Evolutionary conservation across 2,888 invertebrate species (phyloP), one percentile per base, ranked within the genome.

Genomic region (Drosophila prolongata): DNA sequence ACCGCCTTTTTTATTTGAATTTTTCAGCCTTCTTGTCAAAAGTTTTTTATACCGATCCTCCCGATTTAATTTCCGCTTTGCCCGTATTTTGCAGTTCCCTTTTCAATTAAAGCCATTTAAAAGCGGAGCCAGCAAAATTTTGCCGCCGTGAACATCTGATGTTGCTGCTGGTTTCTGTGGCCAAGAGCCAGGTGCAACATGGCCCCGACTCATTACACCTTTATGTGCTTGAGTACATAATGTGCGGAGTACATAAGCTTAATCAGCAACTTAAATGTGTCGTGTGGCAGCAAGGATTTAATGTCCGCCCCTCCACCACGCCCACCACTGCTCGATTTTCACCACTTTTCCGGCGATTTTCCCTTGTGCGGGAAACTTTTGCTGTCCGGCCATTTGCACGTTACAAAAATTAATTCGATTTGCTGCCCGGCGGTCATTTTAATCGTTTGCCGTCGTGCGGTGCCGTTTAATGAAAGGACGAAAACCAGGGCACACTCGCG

Each of bases 21-120:
- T 30, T 30, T 8, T 8, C 2, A 6, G 8, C 0, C 6, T 1
- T 1, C 8, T 30, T 30, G 30, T 30, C 30, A 30, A 6, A 42
- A 24, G 1, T 1, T n/a, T 24, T 43, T 13, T 6, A 24, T 6
- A 19, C 16, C 19, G 43, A 24, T 43, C 43, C 13, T 43, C 1
- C 5, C 52, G 52, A 11, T 11, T 19, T n/a, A 14, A n/a, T 19
- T 52, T n/a, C n/a, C 5, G 13, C 50, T 1, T 19, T 34, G 10
- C 30, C 6, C 3, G 47, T 1, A 6, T 5, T 43, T 16, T 14
- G 3, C 10, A 14, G 43, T 13, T 42, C 30, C 30, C 24, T 53
- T 84, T 84, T 90, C 91, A 91, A 91, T 91, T 91, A 90, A 91
- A 90, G 89, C 83, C 89, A 90, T 87, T 90, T 89, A 90, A 89